Evolutionary conservation across 2,888 invertebrate species (phyloP).

Genomic region (Brenthis hecate): DNA sequence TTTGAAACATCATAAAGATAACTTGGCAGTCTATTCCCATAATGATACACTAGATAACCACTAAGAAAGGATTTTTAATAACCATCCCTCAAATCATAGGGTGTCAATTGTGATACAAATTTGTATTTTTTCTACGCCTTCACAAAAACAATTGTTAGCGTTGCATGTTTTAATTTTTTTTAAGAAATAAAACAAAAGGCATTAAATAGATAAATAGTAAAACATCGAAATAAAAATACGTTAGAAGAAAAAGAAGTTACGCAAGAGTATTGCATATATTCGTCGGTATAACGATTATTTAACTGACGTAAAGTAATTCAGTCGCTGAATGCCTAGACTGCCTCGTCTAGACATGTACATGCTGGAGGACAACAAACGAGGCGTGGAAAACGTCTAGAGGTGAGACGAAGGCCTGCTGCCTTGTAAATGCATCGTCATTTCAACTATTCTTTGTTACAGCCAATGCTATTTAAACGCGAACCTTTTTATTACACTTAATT

Average conservation of each 20-base stretch:
- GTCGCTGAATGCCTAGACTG: conserved; percentile 48
- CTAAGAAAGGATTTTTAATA: too few relatives aligned
- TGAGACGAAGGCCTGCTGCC: conserved; percentile 65
- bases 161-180: too few relatives aligned
- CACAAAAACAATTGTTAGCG: too few relatives aligned
- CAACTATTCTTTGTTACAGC: conserved; percentile 32
- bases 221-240: neutral
- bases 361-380: conserved; percentile 63
- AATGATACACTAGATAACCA: too few relatives aligned
- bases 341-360: conserved; percentile 64
- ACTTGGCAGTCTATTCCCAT: too few relatives aligned
- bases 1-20: too few relatives aligned
- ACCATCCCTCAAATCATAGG: too few relatives aligned
- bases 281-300: conserved; percentile 15
- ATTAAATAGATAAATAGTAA: neutral
- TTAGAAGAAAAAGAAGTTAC: conserved; percentile 4
- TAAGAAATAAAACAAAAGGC: neutral
- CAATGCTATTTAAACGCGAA: conserved; percentile 14
- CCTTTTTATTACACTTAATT: conserved; percentile 1
- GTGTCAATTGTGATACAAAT: too few relatives aligned
- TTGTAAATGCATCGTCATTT: conserved; percentile 61
- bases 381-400: conserved; percentile 68
- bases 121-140: too few relatives aligned
- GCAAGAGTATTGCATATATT: conserved; percentile 17
- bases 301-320: conserved; percentile 24